These are phyloP conservation scores for Crocidura indochinensis DNA, from an alignment of 2,797 vertebrate species.

Conservation along the genomic window DNA sequence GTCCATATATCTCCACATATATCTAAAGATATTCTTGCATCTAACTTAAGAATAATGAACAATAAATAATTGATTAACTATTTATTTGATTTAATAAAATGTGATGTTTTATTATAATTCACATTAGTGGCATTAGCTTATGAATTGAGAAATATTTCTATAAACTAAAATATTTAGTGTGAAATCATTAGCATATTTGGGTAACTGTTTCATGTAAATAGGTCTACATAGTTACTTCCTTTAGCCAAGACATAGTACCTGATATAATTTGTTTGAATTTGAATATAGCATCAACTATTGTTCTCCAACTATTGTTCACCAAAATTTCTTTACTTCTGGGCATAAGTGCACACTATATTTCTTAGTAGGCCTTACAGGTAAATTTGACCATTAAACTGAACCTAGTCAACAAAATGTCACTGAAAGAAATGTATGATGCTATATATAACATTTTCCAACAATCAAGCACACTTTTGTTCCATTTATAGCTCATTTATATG, in stretches of 20 bases:
- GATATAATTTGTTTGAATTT: background rate
- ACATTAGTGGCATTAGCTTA: background rate
- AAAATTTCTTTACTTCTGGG: slow-evolving; percentile 5
- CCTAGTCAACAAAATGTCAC: background rate
- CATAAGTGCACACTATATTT: background rate
- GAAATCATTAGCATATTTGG: slow-evolving; percentile 34
- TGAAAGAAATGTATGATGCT: background rate
- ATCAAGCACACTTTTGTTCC: background rate
- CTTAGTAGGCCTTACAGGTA: background rate
- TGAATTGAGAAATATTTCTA: slow-evolving; percentile 17
- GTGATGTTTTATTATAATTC: slow-evolving; percentile 46
- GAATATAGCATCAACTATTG: too few species aligned
- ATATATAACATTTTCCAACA: background rate
- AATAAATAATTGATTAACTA: background rate
- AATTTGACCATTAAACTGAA: background rate
- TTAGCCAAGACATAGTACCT: background rate
- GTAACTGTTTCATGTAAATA: background rate
- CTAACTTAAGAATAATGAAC: slow-evolving; percentile 27
- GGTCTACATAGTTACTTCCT: background rate
- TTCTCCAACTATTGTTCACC: background rate
- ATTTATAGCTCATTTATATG: background rate
- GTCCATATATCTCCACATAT: background rate
- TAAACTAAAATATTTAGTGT: slow-evolving; percentile 31
- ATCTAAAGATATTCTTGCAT: slow-evolving; percentile 28
- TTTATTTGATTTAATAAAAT: slow-evolving; percentile 54